phyloP scores from a whole-genome alignment of 2,888 invertebrate species.

The Cantharis nigra region DNA sequence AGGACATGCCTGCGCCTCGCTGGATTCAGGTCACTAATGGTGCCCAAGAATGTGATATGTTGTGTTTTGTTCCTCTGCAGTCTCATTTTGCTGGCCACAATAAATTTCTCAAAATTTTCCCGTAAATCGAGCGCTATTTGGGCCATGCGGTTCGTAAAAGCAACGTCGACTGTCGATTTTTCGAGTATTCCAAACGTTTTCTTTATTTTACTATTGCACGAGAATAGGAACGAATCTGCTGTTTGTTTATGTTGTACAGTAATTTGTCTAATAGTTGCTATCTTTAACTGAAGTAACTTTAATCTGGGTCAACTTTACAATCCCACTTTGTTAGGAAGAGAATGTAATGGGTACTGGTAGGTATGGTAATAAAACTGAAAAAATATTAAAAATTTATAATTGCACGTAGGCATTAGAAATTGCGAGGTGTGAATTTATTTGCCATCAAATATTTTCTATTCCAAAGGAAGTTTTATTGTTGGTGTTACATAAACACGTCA shows the following conservation, averaged over 20 bases:
- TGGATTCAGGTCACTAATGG: slow-evolving; percentile 32
- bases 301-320: neutral
- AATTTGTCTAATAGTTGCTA: neutral
- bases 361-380: neutral
- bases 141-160: neutral
- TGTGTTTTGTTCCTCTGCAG: slow-evolving; percentile 5
- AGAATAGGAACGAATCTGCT: neutral
- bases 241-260: neutral
- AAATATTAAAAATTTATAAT: neutral
- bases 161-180: neutral
- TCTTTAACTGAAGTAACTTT: neutral
- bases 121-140: neutral
- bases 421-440: neutral
- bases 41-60: slow-evolving; percentile 30
- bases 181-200: neutral
- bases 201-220: neutral
- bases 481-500: neutral
- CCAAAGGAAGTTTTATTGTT: neutral
- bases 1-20: slow-evolving; percentile 31
- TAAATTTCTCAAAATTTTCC: neutral
- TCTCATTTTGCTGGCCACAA: neutral
- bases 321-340: neutral
- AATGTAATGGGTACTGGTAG: neutral
- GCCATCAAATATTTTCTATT: neutral
- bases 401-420: neutral